Percentiles rank a stretch among this genome's conserved stretches.
Evolutionary conservation across 2,888 invertebrate genomes (phyloP).

Genomic region (Spicauda simplicius): DNA sequence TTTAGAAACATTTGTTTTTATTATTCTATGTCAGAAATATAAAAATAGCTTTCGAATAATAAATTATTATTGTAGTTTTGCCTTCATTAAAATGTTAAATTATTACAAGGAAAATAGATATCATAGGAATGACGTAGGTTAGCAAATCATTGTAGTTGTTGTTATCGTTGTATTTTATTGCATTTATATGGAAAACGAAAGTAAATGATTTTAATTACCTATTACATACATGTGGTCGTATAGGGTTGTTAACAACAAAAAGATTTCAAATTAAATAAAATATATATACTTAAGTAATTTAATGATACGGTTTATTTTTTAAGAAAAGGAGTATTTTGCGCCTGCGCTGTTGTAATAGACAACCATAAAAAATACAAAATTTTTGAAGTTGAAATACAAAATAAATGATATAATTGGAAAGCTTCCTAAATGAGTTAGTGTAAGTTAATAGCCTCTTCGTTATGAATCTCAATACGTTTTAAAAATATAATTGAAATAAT

Average conservation of each 20-base stretch:
- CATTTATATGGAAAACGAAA: neutral
- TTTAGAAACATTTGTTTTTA: too few species aligned
- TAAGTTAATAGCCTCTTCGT: neutral
- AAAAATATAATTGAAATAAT: neutral
- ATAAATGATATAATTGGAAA: neutral
- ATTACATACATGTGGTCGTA: neutral
- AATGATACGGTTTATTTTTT: too few species aligned
- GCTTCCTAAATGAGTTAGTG: neutral
- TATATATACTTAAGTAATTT: too few species aligned
- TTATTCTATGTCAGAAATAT: too few species aligned
- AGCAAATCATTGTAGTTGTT: neutral
- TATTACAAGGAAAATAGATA: neutral
- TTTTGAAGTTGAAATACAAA: neutral
- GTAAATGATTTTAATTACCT: neutral
- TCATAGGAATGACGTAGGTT: neutral
- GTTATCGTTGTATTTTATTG: neutral
- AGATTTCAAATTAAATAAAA: too few species aligned
- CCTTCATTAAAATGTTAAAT: neutral
- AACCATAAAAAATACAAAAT: neutral
- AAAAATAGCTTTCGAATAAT: too few species aligned
- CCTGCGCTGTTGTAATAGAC: neutral
- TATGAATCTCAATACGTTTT: neutral
- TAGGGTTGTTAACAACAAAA: neutral
- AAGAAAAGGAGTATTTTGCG: too few species aligned
- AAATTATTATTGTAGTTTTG: neutral